Conservation (phyloP, 1,140 invertebrate genomes). For the Drosophila micromelanica region DNA sequence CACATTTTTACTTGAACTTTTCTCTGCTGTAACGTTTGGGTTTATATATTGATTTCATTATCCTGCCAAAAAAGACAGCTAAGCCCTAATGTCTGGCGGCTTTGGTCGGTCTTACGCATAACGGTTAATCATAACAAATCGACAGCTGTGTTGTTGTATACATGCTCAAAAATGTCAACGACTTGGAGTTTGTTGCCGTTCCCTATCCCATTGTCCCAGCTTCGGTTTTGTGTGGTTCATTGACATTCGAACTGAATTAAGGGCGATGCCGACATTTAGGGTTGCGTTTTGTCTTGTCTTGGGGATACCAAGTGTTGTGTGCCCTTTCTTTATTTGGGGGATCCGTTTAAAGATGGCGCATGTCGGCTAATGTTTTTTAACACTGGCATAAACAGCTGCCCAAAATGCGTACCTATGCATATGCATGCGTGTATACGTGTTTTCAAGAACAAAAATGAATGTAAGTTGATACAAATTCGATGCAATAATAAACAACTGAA, state of each 20-base stretch:
- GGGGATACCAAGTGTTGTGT: conserved; percentile 15
- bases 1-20: conserved; percentile 20
- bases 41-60: conserved; percentile 58
- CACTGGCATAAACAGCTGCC: conserved; percentile 1
- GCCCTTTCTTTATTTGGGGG: not conserved
- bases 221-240: conserved; percentile 32
- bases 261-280: conserved; percentile 31
- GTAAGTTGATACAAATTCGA: too few relatives aligned
- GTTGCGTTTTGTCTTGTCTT: conserved; percentile 31
- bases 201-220: conserved; percentile 21
- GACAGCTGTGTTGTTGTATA: conserved; percentile 45
- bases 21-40: not conserved
- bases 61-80: not conserved
- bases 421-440: too few relatives aligned
- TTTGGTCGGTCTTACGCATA: conserved; percentile 26
- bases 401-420: too few relatives aligned
- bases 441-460: too few relatives aligned
- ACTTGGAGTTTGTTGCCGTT: conserved; percentile 44
- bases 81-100: conserved; percentile 11
- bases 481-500: not conserved
- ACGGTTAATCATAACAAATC: conserved; percentile 73
- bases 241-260: conserved; percentile 38
- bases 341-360: conserved; percentile 13
- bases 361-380: conserved; percentile 12
- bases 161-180: conserved; percentile 62